Evolutionary conservation across 2,888 invertebrate species (phyloP).

Genomic region (Fragum whitleyi): DNA sequence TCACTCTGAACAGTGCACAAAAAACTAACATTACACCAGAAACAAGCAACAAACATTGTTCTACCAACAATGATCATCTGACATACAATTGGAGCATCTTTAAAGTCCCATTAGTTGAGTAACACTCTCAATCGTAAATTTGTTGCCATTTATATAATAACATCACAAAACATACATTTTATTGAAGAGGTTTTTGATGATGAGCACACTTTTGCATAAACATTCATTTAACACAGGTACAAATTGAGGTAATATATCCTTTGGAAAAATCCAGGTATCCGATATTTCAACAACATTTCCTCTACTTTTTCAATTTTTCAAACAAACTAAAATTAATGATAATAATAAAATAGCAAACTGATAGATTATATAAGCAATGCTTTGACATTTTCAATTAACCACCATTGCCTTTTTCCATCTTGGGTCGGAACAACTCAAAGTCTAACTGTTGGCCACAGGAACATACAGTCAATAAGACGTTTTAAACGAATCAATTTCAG

Average conservation of each 20-base stretch:
- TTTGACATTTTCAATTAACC: too few species aligned
- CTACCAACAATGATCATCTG: neutral
- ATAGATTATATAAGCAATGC: too few species aligned
- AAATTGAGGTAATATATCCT: conserved; percentile 14
- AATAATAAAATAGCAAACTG: neutral
- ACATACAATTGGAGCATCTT: neutral
- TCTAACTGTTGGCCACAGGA: too few species aligned
- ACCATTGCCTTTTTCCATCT: too few species aligned
- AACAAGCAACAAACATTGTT: neutral
- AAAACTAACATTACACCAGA: neutral
- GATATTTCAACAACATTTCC: neutral
- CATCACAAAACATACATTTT: neutral
- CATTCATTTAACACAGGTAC: conserved; percentile 16
- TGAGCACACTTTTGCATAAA: conserved; percentile 24
- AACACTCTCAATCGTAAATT: neutral
- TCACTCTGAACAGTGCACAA: conserved; percentile 6
- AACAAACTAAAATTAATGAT: neutral
- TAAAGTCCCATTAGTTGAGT: too few species aligned
- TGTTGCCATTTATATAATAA: neutral
- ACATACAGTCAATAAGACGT: too few species aligned
- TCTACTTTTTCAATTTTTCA: neutral
- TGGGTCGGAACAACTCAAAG: too few species aligned
- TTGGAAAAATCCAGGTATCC: conserved; percentile 8
- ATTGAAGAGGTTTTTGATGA: neutral
- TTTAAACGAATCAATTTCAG: neutral